Base-by-base conservation (phyloP, 2,888 invertebrate genomes). In the Standfussiana lucernea region DNA sequence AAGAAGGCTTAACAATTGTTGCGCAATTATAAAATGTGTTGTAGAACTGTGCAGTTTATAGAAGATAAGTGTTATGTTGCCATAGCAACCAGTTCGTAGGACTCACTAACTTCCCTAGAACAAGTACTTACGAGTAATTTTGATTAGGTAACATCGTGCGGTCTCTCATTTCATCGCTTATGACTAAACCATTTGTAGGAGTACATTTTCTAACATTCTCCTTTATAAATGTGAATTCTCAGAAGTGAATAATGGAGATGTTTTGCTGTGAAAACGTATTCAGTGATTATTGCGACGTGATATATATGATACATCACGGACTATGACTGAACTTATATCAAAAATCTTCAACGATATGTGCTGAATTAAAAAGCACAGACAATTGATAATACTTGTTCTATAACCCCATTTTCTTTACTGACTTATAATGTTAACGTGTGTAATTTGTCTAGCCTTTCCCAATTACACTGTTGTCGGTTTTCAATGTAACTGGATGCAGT, bases 91-190 rank as follows among this genome's bases (percentile, higher is more conserved):
- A 11, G 53, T 56, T 45, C 37, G 15, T 15, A 40, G n/a, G 4
- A 28, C 24, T 42, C n/a, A 45, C 24, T 10, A 42, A 71, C 40
- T 71, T 71, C 24, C n/a, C 18, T 47, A 28, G 61, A 62, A 28
- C 50, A 21, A 65, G 62, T 21, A 7, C 47, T 28, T 21, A 35
- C 35, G 13, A 80, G 28, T 28, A 32, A 59, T 72, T 72, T 80
- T 72, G 35, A 56, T 70, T 65, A 70, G 15, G 8, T 21, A 10
- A 5, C 18, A 6, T n/a, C 21, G 0, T 53, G 28, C 24, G 7
- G 35, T 61, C 7, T 21, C 28, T 2, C 24, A 35, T 64, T 79
- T 15, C n/a, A 78, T 28, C 11, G 21, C 47, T 50, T 61, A n/a
- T 50, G 53, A 35, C 62, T 35, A 62, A n/a, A 35, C 62, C 21